Percentiles rank a stretch among this genome's conserved stretches.
Evolutionary conservation across 2,888 invertebrate species (phyloP).

Genomic region (Oscheius sp.): DNA sequence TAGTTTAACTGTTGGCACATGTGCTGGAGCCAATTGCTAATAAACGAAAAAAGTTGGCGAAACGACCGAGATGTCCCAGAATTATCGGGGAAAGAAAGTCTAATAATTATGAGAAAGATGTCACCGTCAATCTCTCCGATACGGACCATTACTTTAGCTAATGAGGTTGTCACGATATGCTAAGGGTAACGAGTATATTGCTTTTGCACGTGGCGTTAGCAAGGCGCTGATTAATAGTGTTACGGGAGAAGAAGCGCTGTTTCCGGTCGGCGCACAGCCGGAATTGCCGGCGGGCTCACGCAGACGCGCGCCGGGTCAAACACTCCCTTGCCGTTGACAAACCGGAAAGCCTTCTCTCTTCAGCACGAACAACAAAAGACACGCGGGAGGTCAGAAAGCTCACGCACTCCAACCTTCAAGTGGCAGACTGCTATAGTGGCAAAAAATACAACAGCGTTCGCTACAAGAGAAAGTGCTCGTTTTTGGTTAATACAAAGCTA

Average conservation of each 20-base stretch:
- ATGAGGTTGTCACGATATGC: background rate
- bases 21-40: constrained; percentile 1
- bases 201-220: constrained; percentile 8
- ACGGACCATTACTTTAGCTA: background rate
- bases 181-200: constrained; percentile 14
- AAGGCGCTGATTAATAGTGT: constrained; percentile 36
- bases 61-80: constrained; percentile 9
- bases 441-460: background rate
- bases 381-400: constrained; percentile 35
- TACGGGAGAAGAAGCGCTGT: constrained; percentile 38
- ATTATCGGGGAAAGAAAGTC: background rate
- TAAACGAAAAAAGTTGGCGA: constrained; percentile 11
- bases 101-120: background rate
- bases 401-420: constrained; percentile 29
- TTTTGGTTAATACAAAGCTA: no score
- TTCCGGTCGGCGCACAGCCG: constrained; percentile 35
- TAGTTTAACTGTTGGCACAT: background rate
- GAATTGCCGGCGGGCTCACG: constrained; percentile 37
- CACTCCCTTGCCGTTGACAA: constrained; percentile 34
- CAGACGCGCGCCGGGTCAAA: constrained; percentile 38
- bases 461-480: no score
- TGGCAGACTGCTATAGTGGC: constrained; percentile 3
- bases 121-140: background rate
- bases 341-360: constrained; percentile 35
- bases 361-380: constrained; percentile 32